Conservation (phyloP, 2,797 vertebrate species). For the Hypotaenidia okinawae region DNA sequence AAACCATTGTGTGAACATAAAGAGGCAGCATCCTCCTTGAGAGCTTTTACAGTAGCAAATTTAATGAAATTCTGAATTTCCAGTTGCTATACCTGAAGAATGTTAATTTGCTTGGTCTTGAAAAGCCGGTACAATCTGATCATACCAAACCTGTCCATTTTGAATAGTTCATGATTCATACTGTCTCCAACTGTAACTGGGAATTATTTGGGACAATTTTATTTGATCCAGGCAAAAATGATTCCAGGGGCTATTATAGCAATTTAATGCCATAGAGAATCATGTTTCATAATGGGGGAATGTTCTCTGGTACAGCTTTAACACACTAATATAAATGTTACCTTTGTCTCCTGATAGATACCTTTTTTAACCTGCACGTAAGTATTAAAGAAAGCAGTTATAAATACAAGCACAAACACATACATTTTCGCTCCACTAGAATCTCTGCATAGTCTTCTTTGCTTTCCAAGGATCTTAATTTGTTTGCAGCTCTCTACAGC, state of each 20-base stretch:
- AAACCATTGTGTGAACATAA: not conserved
- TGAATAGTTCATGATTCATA: not conserved
- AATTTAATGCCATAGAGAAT: not conserved
- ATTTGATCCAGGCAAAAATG: not conserved
- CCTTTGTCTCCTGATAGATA: not conserved
- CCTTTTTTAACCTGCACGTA: not conserved
- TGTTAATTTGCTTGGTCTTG: not conserved
- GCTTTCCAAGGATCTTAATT: constrained; percentile 9
- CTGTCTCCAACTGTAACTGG: not conserved
- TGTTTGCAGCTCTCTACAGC: not conserved
- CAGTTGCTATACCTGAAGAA: not conserved
- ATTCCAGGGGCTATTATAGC: not conserved
- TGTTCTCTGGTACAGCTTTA: not conserved
- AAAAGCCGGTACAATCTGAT: not conserved
- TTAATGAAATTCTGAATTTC: not conserved
- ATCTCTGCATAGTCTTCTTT: not conserved
- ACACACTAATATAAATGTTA: not conserved
- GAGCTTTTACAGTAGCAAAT: not conserved
- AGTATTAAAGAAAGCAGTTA: not conserved
- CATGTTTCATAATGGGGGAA: not conserved
- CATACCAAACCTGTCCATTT: not conserved
- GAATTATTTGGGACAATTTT: not conserved
- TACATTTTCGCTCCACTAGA: not conserved
- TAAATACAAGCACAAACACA: not conserved
- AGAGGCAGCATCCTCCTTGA: not conserved